Conservation (phyloP, 2,888 invertebrate species). For the Melolontha melolontha region DNA sequence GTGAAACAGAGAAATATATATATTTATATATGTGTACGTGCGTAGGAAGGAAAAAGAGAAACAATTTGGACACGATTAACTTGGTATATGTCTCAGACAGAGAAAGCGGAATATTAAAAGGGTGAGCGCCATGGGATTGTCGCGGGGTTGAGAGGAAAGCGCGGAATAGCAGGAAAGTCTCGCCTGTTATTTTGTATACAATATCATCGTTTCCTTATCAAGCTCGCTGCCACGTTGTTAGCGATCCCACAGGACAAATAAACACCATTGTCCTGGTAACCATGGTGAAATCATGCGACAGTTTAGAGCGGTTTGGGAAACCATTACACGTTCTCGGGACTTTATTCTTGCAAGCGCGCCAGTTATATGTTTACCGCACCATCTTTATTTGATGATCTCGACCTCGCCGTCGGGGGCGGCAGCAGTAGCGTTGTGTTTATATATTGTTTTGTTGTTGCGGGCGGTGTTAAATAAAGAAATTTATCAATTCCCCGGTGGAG, state of each 20-base stretch:
- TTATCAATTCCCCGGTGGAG: conserved; percentile 42
- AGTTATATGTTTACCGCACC: conserved; percentile 46
- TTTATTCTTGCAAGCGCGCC: conserved; percentile 49
- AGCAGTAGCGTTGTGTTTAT: not conserved
- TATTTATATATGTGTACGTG: too few species aligned
- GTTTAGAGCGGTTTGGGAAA: conserved; percentile 59
- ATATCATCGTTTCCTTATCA: conserved; percentile 67
- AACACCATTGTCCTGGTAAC: conserved; percentile 68
- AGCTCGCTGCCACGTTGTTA: conserved; percentile 66
- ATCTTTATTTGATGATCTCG: conserved; percentile 45
- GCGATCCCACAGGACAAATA: conserved; percentile 67
- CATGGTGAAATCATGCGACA: conserved; percentile 67
- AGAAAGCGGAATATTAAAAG: not conserved
- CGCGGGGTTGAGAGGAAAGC: conserved; percentile 36
- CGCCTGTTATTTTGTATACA: conserved; percentile 62
- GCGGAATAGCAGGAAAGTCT: conserved; percentile 30
- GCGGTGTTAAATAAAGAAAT: conserved; percentile 38
- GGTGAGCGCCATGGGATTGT: conserved; percentile 26
- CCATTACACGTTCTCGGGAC: conserved; percentile 54
- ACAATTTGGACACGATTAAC: not conserved
- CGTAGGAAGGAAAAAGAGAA: too few species aligned
- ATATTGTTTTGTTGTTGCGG: not conserved
- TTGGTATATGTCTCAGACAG: not conserved
- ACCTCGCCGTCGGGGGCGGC: conserved; percentile 28
- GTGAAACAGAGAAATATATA: conserved; percentile 34